phyloP scores from a whole-genome alignment of 2,797 vertebrate species.

The Artibeus jamaicensis region DNA sequence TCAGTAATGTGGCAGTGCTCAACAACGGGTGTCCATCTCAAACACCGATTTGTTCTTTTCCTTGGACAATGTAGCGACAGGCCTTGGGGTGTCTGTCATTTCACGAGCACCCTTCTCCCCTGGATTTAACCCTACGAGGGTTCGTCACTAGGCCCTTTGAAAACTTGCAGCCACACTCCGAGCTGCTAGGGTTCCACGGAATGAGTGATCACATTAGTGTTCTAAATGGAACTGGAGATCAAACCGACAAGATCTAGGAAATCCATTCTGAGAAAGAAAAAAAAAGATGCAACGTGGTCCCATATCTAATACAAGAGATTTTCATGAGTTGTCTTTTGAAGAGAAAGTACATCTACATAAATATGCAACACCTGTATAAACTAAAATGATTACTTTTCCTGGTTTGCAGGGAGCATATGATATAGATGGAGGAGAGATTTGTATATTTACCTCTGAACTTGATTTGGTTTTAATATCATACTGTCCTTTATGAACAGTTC shows the following conservation, averaged over 20 bases:
- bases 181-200: background rate
- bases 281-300: background rate
- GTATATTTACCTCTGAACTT: constrained; percentile 45
- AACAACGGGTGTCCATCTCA: background rate
- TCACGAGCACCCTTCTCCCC: background rate
- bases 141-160: background rate
- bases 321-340: background rate
- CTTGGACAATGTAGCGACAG: background rate
- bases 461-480: constrained; percentile 58
- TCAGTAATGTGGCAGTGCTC: background rate
- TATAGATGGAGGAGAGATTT: constrained; percentile 18
- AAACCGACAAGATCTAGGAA: background rate
- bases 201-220: background rate
- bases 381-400: background rate
- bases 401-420: background rate
- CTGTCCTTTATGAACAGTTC: constrained; percentile 46
- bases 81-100: background rate
- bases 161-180: background rate
- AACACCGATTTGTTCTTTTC: background rate
- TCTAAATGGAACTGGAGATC: background rate
- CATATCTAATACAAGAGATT: background rate
- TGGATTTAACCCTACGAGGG: background rate
- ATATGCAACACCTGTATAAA: background rate
- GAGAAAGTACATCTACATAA: constrained; percentile 5
- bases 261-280: background rate